Conservation (phyloP, 2,888 invertebrate species). For the Mactromeris polynyma region DNA sequence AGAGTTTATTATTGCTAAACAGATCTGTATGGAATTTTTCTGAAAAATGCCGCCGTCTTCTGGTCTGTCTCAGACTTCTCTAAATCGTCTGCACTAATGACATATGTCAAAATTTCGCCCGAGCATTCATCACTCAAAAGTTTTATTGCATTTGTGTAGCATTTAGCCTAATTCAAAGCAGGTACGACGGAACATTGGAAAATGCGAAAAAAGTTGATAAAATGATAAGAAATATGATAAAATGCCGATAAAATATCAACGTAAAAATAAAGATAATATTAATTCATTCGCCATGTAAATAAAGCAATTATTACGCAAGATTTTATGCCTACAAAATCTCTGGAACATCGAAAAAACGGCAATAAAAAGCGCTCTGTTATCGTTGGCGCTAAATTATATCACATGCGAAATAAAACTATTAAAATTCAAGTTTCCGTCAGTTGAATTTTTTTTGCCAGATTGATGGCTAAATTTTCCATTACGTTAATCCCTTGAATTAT, state of each 20-base stretch:
- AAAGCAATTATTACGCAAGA: constrained; percentile 56
- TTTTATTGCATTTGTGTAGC: constrained; percentile 35
- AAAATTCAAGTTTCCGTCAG: constrained; percentile 15
- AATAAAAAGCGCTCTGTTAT: constrained; percentile 38
- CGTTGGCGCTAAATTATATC: constrained; percentile 31
- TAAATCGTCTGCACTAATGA: constrained; percentile 24
- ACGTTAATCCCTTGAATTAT: constrained; percentile 15
- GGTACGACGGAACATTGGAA: constrained; percentile 18
- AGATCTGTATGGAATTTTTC: not conserved
- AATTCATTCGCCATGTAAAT: constrained; percentile 41
- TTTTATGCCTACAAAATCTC: constrained; percentile 43
- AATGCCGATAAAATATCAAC: constrained; percentile 45
- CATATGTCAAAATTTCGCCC: constrained; percentile 31
- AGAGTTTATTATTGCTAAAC: not conserved
- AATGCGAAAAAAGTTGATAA: constrained; percentile 44
- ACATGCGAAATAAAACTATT: constrained; percentile 36
- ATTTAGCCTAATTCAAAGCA: constrained; percentile 45
- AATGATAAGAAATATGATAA: constrained; percentile 43
- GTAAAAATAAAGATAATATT: constrained; percentile 47
- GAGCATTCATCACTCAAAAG: constrained; percentile 28
- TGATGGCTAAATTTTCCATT: constrained; percentile 13
- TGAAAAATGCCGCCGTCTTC: not conserved
- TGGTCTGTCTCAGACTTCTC: not conserved
- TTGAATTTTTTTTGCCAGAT: constrained; percentile 8
- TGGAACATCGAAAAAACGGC: constrained; percentile 42